These are phyloP conservation scores for Oreochromis spilurus DNA, from an alignment of 2,113 vertebrate genomes.

Conservation along the genomic window DNA sequence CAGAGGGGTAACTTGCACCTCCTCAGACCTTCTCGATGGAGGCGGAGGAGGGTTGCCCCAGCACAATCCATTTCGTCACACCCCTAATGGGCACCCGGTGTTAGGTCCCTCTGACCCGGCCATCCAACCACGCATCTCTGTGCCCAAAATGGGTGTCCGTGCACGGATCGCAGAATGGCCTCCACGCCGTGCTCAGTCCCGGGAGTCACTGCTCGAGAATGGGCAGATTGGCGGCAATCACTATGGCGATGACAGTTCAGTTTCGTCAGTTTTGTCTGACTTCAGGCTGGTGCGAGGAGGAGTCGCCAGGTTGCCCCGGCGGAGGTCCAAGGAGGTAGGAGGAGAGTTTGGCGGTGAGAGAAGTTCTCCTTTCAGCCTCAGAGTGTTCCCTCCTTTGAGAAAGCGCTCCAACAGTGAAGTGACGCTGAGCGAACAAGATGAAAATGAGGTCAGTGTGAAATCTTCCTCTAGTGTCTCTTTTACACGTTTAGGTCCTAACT, in stretches of 20 bases:
- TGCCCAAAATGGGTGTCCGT: slow-evolving; percentile 92
- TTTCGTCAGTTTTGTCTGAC: slow-evolving; percentile 43
- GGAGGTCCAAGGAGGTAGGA: slow-evolving; percentile 80
- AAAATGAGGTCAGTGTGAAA: slow-evolving; percentile 53
- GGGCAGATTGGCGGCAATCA: slow-evolving; percentile 58
- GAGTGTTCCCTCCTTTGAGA: slow-evolving; percentile 72
- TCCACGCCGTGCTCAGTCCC: slow-evolving; percentile 78
- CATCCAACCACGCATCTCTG: slow-evolving; percentile 56
- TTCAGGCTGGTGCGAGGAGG: slow-evolving; percentile 49
- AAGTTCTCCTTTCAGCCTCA: slow-evolving; percentile 62
- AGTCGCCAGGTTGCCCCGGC: slow-evolving; percentile 65
- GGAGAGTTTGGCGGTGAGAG: slow-evolving; percentile 71
- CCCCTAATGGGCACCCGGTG: slow-evolving; percentile 67
- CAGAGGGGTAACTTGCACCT: slow-evolving; percentile 77
- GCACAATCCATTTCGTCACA: slow-evolving; percentile 62
- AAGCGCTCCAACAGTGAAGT: slow-evolving; percentile 91
- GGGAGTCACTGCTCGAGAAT: slow-evolving; percentile 72
- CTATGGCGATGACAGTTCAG: slow-evolving; percentile 37
- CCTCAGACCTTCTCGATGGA: slow-evolving; percentile 74
- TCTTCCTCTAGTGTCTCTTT: not conserved
- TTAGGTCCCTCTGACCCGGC: slow-evolving; percentile 57
- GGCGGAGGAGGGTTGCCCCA: slow-evolving; percentile 57
- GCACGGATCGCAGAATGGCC: slow-evolving; percentile 92
- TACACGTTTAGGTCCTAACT: not conserved
- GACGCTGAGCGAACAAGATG: slow-evolving; percentile 87